A percentile compares a stretch with the other conserved stretches of the same genome.
Conservation (phyloP, 2,888 invertebrate genomes). For the Tyria jacobaeae region DNA sequence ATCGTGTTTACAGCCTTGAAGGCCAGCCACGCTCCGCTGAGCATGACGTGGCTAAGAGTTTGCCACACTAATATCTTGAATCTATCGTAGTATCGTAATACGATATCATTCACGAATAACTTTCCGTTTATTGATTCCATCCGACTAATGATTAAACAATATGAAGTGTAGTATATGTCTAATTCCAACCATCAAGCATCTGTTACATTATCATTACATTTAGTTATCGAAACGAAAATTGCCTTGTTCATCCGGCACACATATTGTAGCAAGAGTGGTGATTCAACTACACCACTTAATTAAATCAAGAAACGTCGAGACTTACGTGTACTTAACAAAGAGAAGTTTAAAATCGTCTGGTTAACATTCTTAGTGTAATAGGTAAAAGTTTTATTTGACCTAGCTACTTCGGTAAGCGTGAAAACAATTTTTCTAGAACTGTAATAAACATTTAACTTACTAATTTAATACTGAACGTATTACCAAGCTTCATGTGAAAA, state of each 20-base stretch:
- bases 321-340: slow-evolving; percentile 15
- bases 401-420: slow-evolving; percentile 3
- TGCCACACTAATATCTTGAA: slow-evolving; percentile 73
- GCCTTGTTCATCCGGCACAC: too few species aligned
- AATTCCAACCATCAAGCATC: too few species aligned
- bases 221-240: too few species aligned
- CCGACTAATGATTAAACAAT: neutral
- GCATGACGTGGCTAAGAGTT: slow-evolving; percentile 74
- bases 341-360: slow-evolving; percentile 13
- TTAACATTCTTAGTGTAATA: slow-evolving; percentile 8
- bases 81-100: slow-evolving; percentile 10
- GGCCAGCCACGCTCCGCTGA: slow-evolving; percentile 75
- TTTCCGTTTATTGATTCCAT: too few species aligned
- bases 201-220: too few species aligned
- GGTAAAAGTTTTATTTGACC: slow-evolving; percentile 8
- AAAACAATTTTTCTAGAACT: slow-evolving; percentile 10
- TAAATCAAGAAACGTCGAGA: slow-evolving; percentile 20
- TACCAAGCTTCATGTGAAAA: slow-evolving; percentile 7
- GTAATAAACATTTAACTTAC: neutral
- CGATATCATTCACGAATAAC: too few species aligned
- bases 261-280: slow-evolving; percentile 16
- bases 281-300: slow-evolving; percentile 40
- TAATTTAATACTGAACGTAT: slow-evolving; percentile 5
- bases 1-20: slow-evolving; percentile 81
- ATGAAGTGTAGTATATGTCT: too few species aligned